A percentile compares a stretch with the other conserved stretches of the same genome.
phyloP scores from a whole-genome alignment of 2,888 invertebrate species.

The Amitus sp. region DNA sequence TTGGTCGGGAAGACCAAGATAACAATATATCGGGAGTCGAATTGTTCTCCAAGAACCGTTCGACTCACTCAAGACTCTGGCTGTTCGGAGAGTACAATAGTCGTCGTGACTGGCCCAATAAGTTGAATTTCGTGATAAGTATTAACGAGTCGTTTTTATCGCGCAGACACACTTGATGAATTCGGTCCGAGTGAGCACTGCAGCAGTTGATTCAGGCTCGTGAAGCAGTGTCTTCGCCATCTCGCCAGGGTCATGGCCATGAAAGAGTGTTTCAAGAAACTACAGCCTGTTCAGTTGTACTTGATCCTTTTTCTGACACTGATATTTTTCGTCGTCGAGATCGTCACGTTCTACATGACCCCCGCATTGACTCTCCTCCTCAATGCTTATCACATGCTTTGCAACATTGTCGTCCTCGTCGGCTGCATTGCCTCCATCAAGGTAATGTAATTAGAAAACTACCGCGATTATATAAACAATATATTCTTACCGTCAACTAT shows the following conservation, averaged over 20 bases:
- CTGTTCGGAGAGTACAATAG: too few species aligned
- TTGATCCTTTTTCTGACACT: constrained; percentile 78
- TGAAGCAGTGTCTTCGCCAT: too few species aligned
- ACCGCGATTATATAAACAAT: neutral
- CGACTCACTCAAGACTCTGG: too few species aligned
- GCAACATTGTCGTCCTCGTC: constrained; percentile 87
- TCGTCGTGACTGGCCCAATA: too few species aligned
- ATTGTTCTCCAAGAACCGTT: too few species aligned
- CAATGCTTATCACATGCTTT: constrained; percentile 94
- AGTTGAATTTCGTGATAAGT: neutral
- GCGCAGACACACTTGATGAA: neutral
- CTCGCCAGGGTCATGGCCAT: constrained; percentile 72
- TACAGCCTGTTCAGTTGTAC: constrained; percentile 80
- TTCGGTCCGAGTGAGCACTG: neutral
- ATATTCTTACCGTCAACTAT: neutral
- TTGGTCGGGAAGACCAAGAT: too few species aligned
- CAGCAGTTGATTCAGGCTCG: too few species aligned
- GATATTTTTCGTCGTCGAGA: constrained; percentile 82
- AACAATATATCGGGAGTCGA: too few species aligned
- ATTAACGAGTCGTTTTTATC: neutral
- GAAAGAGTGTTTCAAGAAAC: constrained; percentile 79
- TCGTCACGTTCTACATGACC: constrained; percentile 88
- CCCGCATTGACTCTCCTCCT: constrained; percentile 92
- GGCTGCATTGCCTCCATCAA: constrained; percentile 83
- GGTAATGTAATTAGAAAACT: constrained; percentile 65